Conservation (phyloP, 2,888 invertebrate genomes). For the Poecilobothrus nobilitatus region DNA sequence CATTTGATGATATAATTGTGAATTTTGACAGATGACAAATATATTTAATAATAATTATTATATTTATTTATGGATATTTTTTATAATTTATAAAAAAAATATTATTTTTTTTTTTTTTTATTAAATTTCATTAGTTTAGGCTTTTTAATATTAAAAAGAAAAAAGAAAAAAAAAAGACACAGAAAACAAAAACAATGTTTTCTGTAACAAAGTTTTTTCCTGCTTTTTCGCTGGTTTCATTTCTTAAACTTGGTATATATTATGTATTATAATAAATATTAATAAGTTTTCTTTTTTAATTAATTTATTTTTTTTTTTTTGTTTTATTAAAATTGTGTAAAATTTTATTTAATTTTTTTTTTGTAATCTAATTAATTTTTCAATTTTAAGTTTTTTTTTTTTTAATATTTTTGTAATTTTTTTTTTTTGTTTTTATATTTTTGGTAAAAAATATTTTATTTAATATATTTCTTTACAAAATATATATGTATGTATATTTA, state of each 20-base stretch:
- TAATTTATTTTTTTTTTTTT: no score
- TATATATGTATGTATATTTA: not conserved
- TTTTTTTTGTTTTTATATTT: not conserved
- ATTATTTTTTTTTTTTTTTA: no score
- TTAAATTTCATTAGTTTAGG: no score
- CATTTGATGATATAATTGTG: no score
- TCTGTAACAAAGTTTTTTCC: not conserved
- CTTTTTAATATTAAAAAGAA: no score
- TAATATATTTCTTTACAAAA: slow-evolving; percentile 4
- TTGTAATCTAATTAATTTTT: not conserved
- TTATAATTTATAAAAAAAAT: no score
- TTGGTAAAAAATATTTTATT: slow-evolving; percentile 3
- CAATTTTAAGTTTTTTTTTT: not conserved
- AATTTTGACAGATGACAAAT: no score
- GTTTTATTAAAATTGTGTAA: not conserved
- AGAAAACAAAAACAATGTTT: no score
- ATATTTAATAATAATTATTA: no score
- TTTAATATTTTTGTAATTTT: not conserved
- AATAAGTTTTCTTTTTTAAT: no score
- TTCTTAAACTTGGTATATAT: not conserved
- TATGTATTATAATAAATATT: not conserved
- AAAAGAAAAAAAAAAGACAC: no score
- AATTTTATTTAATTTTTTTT: not conserved
- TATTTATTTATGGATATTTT: no score
- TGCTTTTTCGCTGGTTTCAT: not conserved